phyloP scores from a whole-genome alignment of 1,140 invertebrate genomes.

The Drosophila pallidifrons region DNA sequence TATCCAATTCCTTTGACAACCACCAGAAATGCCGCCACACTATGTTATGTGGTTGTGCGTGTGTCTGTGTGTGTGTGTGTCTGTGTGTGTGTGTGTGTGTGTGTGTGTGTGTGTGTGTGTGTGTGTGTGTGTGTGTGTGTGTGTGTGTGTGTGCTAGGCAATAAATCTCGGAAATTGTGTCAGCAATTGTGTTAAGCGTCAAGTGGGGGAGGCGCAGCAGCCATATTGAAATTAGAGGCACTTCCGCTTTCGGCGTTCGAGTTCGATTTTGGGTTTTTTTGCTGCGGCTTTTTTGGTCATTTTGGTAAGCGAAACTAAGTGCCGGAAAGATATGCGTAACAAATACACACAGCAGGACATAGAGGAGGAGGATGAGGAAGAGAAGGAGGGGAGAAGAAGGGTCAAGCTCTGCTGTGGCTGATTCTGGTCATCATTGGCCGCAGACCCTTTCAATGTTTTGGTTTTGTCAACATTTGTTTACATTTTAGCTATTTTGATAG shows the following conservation, averaged over 20 bases:
- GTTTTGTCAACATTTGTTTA: slow-evolving; percentile 56
- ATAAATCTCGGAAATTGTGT: slow-evolving; percentile 83
- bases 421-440: slow-evolving; percentile 16
- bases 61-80: slow-evolving; percentile 33
- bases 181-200: slow-evolving; percentile 75
- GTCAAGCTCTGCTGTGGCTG: neutral
- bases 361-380: no score
- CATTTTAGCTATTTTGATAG: slow-evolving; percentile 27
- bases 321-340: slow-evolving; percentile 78
- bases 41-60: slow-evolving; percentile 30
- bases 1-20: slow-evolving; percentile 31
- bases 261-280: slow-evolving; percentile 32
- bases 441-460: slow-evolving; percentile 27
- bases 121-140: slow-evolving; percentile 34
- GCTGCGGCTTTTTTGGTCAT: slow-evolving; percentile 39
- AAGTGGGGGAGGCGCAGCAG: slow-evolving; percentile 26
- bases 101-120: slow-evolving; percentile 30
- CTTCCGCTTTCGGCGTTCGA: slow-evolving; percentile 66
- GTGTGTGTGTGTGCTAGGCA: slow-evolving; percentile 47
- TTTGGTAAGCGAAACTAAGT: slow-evolving; percentile 66
- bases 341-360: slow-evolving; percentile 19
- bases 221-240: slow-evolving; percentile 82
- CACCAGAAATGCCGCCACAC: slow-evolving; percentile 37
- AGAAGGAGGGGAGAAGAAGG: neutral
- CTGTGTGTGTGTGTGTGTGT: slow-evolving; percentile 37